phyloP scores from a whole-genome alignment of 2,888 invertebrate species.

The Sisyra terminalis region DNA sequence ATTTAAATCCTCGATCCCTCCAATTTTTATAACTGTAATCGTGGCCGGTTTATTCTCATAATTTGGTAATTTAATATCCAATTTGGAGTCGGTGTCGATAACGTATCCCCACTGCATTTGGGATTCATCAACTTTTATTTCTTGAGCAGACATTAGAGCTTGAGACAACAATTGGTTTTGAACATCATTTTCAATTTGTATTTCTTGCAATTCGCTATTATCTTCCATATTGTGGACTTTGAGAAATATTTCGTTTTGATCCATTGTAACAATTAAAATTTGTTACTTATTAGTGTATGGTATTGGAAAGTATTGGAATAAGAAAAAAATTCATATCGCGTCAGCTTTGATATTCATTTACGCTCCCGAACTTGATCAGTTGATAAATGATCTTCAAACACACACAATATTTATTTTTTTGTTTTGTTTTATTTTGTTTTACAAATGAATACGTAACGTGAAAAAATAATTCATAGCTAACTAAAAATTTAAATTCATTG shows the following conservation, averaged over 20 bases:
- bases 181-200: constrained; percentile 19
- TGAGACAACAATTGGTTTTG: constrained; percentile 19
- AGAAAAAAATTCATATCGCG: constrained; percentile 5
- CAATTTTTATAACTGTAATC: constrained; percentile 17
- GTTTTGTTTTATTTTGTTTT: neutral
- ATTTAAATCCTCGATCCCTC: constrained; percentile 17
- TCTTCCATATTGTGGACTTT: constrained; percentile 20
- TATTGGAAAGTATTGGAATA: neutral
- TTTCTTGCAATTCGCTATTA: constrained; percentile 15
- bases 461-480: no score
- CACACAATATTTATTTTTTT: neutral
- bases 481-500: no score
- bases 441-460: no score
- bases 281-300: neutral
- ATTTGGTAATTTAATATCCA: constrained; percentile 16
- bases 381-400: constrained; percentile 3
- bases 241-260: constrained; percentile 18
- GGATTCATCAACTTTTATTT: constrained; percentile 14
- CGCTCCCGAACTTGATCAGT: constrained; percentile 6
- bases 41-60: constrained; percentile 17
- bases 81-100: constrained; percentile 12
- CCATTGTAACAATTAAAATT: constrained; percentile 13
- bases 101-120: constrained; percentile 10
- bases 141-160: constrained; percentile 15
- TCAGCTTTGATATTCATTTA: constrained; percentile 8